These are phyloP conservation scores for Malacosoma neustria DNA, from an alignment of 2,888 invertebrate genomes.

Conservation along the genomic window DNA sequence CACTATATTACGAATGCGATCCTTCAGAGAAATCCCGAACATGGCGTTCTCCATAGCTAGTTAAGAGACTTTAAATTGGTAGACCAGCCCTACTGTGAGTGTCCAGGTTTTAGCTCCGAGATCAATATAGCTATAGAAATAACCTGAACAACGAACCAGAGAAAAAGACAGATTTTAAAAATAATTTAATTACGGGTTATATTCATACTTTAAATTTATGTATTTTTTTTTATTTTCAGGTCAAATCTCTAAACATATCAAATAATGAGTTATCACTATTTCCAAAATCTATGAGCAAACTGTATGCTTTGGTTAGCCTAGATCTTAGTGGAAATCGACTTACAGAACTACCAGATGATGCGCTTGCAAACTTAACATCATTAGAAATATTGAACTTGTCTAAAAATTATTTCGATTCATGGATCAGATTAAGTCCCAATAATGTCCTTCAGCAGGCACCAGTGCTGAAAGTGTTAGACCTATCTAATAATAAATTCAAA, in stretches of 20 bases:
- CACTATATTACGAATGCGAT: too few relatives aligned
- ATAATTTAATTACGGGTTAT: too few relatives aligned
- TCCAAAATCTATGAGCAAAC: slow-evolving; percentile 46
- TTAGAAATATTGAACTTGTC: slow-evolving; percentile 77
- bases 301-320: slow-evolving; percentile 38
- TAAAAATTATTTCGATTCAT: slow-evolving; percentile 75
- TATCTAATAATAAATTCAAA: slow-evolving; percentile 78
- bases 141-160: too few relatives aligned
- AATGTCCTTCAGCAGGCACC: slow-evolving; percentile 58
- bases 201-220: not conserved
- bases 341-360: slow-evolving; percentile 51
- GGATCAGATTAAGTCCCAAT: slow-evolving; percentile 73
- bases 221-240: slow-evolving; percentile 53
- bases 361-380: slow-evolving; percentile 67
- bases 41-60: too few relatives aligned
- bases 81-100: too few relatives aligned
- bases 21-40: too few relatives aligned
- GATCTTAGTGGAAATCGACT: slow-evolving; percentile 69
- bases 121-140: too few relatives aligned
- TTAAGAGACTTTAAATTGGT: too few relatives aligned
- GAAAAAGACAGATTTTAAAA: too few relatives aligned
- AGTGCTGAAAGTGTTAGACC: slow-evolving; percentile 73
- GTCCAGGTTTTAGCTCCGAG: too few relatives aligned
- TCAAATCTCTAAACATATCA: slow-evolving; percentile 79
- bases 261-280: slow-evolving; percentile 76